Conservation (phyloP, 2,113 vertebrate species). For the Manacus vitellinus region DNA sequence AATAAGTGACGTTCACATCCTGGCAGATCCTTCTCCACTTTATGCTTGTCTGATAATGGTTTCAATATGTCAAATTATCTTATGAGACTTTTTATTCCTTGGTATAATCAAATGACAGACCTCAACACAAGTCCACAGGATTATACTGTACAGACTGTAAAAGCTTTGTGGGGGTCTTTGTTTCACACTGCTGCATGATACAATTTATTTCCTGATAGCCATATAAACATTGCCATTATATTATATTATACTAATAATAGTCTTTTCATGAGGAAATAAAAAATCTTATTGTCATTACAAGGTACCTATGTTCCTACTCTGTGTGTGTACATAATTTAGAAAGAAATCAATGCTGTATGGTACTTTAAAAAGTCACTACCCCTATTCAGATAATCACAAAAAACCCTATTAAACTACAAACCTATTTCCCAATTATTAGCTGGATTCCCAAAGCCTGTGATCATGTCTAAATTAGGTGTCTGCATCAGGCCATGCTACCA, state of each 20-base stretch:
- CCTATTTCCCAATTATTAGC: neutral
- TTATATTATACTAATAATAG: neutral
- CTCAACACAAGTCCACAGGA: accelerated
- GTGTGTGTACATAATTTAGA: neutral
- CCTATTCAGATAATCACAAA: neutral
- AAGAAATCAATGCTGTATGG: neutral
- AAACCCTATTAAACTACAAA: neutral
- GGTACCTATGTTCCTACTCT: neutral
- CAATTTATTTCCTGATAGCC: neutral
- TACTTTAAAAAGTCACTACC: neutral
- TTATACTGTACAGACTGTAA: neutral
- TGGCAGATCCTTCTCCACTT: neutral
- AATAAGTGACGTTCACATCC: neutral
- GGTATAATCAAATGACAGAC: neutral
- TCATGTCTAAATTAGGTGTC: neutral
- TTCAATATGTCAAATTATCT: neutral
- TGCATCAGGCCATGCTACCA: neutral
- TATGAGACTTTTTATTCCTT: neutral
- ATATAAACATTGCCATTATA: neutral
- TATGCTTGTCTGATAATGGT: neutral
- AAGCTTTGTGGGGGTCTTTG: neutral
- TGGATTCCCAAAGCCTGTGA: neutral
- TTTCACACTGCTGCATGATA: neutral
- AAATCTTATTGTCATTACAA: neutral
- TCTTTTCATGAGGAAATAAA: neutral